Evolutionary conservation across 2,113 vertebrate genomes (phyloP).

Genomic region (Diadophis punctatus): DNA sequence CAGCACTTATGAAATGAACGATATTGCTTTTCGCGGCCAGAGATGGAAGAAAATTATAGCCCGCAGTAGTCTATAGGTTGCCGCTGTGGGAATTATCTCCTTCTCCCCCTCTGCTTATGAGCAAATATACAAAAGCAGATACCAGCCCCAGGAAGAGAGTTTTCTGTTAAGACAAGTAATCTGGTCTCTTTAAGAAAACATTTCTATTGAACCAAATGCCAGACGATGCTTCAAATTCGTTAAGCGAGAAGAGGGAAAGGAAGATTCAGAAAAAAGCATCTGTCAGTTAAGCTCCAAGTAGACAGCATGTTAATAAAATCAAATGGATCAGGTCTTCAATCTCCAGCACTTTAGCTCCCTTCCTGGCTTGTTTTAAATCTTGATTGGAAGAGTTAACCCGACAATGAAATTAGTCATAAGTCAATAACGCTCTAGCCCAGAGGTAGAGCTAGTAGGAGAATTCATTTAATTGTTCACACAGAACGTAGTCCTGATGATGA

Average conservation of each 20-base stretch:
- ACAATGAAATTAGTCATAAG: constrained; percentile 72
- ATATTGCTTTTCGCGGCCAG: constrained; percentile 65
- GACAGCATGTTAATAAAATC: constrained; percentile 56
- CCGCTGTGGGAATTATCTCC: constrained; percentile 63
- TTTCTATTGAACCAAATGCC: neutral
- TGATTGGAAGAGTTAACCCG: constrained; percentile 70
- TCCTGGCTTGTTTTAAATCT: constrained; percentile 71
- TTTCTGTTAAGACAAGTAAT: constrained; percentile 61
- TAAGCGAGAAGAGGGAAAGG: neutral
- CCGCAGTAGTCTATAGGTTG: constrained; percentile 62
- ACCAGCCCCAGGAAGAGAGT: constrained; percentile 38
- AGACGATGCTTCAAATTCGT: neutral
- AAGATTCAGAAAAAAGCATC: neutral
- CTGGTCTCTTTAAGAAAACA: constrained; percentile 38
- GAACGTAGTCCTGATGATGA: neutral
- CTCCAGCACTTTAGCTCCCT: constrained; percentile 57
- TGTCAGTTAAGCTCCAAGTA: constrained; percentile 27
- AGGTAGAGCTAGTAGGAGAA: constrained; percentile 48
- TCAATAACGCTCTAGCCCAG: constrained; percentile 65
- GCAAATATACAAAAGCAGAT: constrained; percentile 60
- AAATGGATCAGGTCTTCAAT: constrained; percentile 51
- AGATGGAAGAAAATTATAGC: constrained; percentile 68
- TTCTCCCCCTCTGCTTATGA: constrained; percentile 52
- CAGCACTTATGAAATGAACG: constrained; percentile 67
- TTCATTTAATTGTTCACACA: constrained; percentile 22